phyloP scores from a whole-genome alignment of 2,888 invertebrate species.

The Cheilosia pagana region DNA sequence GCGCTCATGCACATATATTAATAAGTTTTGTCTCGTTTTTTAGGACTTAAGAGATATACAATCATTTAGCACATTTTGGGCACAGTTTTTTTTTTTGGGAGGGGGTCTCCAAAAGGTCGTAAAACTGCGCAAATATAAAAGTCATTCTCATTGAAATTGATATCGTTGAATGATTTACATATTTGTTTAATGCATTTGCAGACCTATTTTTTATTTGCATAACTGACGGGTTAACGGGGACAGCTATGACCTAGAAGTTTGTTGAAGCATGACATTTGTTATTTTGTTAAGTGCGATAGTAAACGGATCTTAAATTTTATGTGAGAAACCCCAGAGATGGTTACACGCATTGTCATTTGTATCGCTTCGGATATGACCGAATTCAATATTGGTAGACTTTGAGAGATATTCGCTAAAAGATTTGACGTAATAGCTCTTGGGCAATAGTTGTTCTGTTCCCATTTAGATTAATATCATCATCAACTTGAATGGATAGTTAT shows the following conservation, averaged over 20 bases:
- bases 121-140: conserved; percentile 5
- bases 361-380: too few relatives aligned
- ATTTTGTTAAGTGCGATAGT: background rate
- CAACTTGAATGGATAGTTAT: too few relatives aligned
- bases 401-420: too few relatives aligned
- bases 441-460: too few relatives aligned
- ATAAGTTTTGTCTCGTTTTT: conserved; percentile 42
- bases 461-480: too few relatives aligned
- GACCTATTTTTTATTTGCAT: conserved; percentile 13
- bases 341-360: too few relatives aligned
- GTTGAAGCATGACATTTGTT: background rate
- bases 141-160: conserved; percentile 56
- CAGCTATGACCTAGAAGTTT: conserved; percentile 54
- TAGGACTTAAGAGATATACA: conserved; percentile 21
- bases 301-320: background rate
- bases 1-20: conserved; percentile 39
- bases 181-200: conserved; percentile 35
- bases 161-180: conserved; percentile 38
- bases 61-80: conserved; percentile 58
- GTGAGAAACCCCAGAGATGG: background rate
- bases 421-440: too few relatives aligned
- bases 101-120: conserved; percentile 1
- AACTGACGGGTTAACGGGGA: conserved; percentile 28
- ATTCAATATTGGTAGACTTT: too few relatives aligned
- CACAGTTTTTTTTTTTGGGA: conserved; percentile 37